phyloP scores from a whole-genome alignment of 1,140 invertebrate species.

The Zaprionus kolodkinae region DNA sequence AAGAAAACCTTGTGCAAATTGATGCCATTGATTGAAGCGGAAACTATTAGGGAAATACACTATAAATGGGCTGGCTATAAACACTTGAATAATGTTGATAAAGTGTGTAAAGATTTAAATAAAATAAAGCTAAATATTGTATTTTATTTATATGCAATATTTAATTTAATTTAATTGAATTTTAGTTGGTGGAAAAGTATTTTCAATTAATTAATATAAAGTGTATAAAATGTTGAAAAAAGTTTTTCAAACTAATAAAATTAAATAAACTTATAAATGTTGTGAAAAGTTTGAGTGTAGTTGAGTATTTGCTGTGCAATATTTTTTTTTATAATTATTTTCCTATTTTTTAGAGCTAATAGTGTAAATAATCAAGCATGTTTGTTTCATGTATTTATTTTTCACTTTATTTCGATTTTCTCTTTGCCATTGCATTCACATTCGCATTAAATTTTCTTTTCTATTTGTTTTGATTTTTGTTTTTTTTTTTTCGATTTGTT shows the following conservation, averaged over 20 bases:
- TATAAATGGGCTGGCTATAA: background rate
- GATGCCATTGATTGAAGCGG: constrained; percentile 2
- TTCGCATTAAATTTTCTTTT: too few relatives aligned
- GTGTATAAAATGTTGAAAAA: too few relatives aligned
- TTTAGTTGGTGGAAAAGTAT: too few relatives aligned
- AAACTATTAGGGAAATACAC: background rate
- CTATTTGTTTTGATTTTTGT: background rate
- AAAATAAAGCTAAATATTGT: too few relatives aligned
- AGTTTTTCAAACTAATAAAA: background rate
- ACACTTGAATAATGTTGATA: background rate
- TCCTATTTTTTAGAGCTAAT: background rate
- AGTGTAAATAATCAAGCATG: background rate
- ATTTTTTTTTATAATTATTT: background rate
- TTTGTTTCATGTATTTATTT: background rate
- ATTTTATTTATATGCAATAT: too few relatives aligned
- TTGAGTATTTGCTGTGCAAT: background rate
- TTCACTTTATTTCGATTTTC: background rate
- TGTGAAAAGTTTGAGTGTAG: background rate
- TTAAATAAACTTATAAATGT: background rate
- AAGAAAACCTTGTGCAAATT: background rate
- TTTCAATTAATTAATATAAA: too few relatives aligned
- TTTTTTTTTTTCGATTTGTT: constrained; percentile 40
- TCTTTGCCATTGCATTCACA: background rate
- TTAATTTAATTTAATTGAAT: too few relatives aligned
- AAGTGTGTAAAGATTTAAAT: too few relatives aligned